Percentiles rank a stretch among this genome's conserved stretches.
These are phyloP conservation scores for Calcarius lapponicus DNA, from an alignment of 2,797 vertebrate genomes.

Conservation along the genomic window DNA sequence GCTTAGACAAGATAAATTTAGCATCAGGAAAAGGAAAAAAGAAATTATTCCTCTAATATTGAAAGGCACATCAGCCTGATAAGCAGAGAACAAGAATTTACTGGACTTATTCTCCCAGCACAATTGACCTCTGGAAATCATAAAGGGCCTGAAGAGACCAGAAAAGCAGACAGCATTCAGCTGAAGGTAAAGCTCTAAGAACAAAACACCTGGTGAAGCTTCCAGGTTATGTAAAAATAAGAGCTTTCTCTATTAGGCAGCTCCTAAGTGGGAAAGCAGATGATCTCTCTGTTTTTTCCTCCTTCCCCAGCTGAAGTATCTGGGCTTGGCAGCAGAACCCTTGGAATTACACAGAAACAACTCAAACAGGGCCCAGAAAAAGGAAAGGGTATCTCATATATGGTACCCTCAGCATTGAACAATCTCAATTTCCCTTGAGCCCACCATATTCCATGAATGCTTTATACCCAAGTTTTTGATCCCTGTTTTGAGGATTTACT, in stretches of 20 bases:
- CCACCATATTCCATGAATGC: rapidly evolving
- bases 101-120: not conserved
- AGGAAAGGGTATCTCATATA: not conserved
- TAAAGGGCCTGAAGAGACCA: not conserved
- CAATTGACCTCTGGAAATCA: not conserved
- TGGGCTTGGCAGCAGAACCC: not conserved
- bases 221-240: not conserved
- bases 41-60: not conserved
- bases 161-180: not conserved
- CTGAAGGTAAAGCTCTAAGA: not conserved
- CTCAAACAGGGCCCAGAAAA: not conserved
- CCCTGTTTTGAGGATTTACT: not conserved
- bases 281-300: not conserved
- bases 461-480: not conserved
- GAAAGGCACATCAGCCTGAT: constrained; percentile 1
- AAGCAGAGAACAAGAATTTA: not conserved
- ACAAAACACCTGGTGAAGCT: not conserved
- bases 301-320: not conserved
- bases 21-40: not conserved
- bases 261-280: not conserved
- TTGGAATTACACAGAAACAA: not conserved
- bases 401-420: not conserved
- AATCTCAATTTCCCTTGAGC: not conserved
- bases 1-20: constrained; percentile 12
- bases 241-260: not conserved